Conservation (phyloP, 2,113 vertebrate species). For the Geococcyx californianus region DNA sequence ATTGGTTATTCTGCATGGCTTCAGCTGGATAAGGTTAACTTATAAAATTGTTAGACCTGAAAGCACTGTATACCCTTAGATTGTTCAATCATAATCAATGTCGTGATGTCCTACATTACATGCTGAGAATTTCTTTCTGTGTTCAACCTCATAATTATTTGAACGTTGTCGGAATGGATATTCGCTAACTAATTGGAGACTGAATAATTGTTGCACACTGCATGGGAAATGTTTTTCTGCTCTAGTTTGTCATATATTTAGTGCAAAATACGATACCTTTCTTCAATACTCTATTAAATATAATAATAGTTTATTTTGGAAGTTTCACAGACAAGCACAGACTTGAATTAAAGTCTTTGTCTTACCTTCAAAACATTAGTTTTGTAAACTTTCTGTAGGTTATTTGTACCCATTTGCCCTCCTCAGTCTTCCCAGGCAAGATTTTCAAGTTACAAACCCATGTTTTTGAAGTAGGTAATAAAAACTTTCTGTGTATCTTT, state of each 20-base stretch:
- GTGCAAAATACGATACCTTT: neutral
- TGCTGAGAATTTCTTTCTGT: neutral
- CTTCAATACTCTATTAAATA: neutral
- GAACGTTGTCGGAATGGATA: neutral
- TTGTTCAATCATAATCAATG: neutral
- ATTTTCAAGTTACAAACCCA: neutral
- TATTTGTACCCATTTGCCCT: neutral
- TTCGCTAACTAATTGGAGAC: neutral
- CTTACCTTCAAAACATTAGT: neutral
- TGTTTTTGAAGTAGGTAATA: neutral
- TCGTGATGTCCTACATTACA: neutral
- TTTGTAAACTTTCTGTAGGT: neutral
- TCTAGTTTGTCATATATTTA: neutral
- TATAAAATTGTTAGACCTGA: neutral
- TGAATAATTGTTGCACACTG: neutral
- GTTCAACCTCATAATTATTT: neutral
- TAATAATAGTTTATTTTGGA: neutral
- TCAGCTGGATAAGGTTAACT: neutral
- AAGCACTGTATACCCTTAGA: neutral
- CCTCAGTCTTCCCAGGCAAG: neutral
- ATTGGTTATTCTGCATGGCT: neutral
- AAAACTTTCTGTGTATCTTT: neutral
- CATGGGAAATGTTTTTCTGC: neutral
- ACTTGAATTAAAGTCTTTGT: neutral
- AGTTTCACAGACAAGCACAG: neutral